Evolutionary conservation across 2,113 vertebrate species (phyloP), one percentile per base, ranked within the genome.

Genomic region (Gymnobelideus leadbeateri): DNA sequence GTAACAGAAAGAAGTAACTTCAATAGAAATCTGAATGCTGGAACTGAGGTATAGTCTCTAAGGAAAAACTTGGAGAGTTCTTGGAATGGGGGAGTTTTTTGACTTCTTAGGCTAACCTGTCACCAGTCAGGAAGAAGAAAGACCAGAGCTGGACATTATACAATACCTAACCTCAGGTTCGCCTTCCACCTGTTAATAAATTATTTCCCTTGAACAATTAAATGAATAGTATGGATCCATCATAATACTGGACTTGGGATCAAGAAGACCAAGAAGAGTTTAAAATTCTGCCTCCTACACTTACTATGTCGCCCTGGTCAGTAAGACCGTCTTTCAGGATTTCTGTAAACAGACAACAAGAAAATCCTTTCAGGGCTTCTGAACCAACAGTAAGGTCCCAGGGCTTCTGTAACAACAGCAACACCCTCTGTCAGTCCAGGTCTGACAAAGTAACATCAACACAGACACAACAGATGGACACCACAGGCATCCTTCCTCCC

Each of bases 71-170:
- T 92, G 89, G 47, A 49, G 31, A 94, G 31, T 93, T 55, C 92
- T 84, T 91, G 28, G 91, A 92, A 91, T 90, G 93, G 77, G 31
- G 46, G 90, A 89, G 10, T 47, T 46, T 95, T 52, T 84, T 47
- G 94, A 84, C 51, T 26, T 68, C 31, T 68, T 37, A n/a, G 61
- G 37, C 12, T 10, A 68, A 68, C 31, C 61, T n/a, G 37, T 14
- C n/a, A 12, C 1, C 61, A 68, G 12, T n/a, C 61, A 68, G 61
- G 37, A 68, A 68, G 61, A 68, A 77, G 68, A 77, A n/a, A 84
- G 31, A 3, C 10, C 11, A 37, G 57, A 37, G 37, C 14, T 61
- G 8, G 57, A 77, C 3, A n/a, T 21, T 19, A n/a, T 19, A 68
- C 11, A 68, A 16, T 68, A 4, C 11, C 31, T 61, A 61, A 16